Evolutionary conservation across 92 coral and sea anemone genomes (phyloP).

Genomic region (Epizoanthus ramosus): DNA sequence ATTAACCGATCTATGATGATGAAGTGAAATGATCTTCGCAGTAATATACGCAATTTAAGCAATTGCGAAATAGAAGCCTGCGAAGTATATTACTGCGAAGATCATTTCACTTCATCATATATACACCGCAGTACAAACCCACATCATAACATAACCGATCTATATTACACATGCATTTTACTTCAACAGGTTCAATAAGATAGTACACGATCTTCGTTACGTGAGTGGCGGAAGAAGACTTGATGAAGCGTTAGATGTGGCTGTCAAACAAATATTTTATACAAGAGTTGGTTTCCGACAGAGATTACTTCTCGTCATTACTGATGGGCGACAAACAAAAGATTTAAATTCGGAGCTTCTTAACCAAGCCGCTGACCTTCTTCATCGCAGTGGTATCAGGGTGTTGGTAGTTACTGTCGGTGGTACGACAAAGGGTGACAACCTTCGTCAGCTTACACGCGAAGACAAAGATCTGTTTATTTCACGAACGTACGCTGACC

Average conservation of each 20-base stretch:
- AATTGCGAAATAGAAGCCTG: too few relatives aligned
- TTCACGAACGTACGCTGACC: constrained; percentile 43
- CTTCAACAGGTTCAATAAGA: background rate
- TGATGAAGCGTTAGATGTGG: constrained; percentile 10
- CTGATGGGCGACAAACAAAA: constrained; percentile 42
- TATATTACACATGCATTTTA: background rate
- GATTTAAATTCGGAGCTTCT: background rate
- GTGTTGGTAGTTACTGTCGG: constrained; percentile 65
- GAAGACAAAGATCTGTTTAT: constrained; percentile 38
- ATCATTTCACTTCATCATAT: too few relatives aligned
- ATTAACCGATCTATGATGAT: background rate
- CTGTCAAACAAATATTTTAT: constrained; percentile 63
- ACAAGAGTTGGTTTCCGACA: constrained; percentile 64
- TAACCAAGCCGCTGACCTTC: constrained; percentile 49
- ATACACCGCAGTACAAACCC: too few relatives aligned
- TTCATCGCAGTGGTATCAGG: constrained; percentile 57
- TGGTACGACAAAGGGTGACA: constrained; percentile 33
- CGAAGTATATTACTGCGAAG: too few relatives aligned
- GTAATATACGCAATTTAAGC: too few relatives aligned
- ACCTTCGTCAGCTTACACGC: constrained; percentile 49
- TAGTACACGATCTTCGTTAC: background rate
- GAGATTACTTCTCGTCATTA: constrained; percentile 64
- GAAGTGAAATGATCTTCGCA: too few relatives aligned
- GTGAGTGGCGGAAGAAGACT: background rate
- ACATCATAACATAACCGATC: too few relatives aligned